Base-by-base conservation (phyloP, 2,888 invertebrate genomes). In the Oxycera nigricornis region DNA sequence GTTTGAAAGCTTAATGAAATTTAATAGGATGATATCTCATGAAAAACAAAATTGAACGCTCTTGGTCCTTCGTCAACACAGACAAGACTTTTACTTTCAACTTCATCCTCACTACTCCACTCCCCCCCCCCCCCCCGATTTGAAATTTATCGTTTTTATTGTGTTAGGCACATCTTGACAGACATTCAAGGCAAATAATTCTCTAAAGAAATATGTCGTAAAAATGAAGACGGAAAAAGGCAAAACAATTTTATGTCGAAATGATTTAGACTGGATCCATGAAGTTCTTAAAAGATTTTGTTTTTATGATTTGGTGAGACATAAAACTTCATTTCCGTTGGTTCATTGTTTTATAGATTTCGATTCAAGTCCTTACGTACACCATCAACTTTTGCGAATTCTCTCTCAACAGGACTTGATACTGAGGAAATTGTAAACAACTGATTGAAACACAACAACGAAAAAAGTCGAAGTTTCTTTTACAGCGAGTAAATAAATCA, bases 1-100 rank as follows among this genome's bases (percentile, higher is more conserved):
- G 20, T 35, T 35, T 62, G 9, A 62, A 62, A 62, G 62, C 31
- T 62, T 62, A 35, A 62, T 62, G 62, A 62, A 62, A 62, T 62
- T 35, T 62, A 35, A 62, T 35, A 31, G 62, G 31, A 35, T 62
- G 35, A 35, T 62, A 35, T 35, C 62, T 31, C 52, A 22, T 55
- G 17, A 55, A 55, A 24, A 20, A 24, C 17, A 55, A 24, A 55
- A 55, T 55, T 55, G 6, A 46, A 46, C n/a, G n/a, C n/a, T 46
- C 14, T 46, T 46, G 6, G 3, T 46, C 46, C 46, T 46, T n/a
- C n/a, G 46, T 3, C 46, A 11, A n/a, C 14, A 11, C 46, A 2
- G 14, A 3, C 17, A 3, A 46, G 46, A n/a, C 46, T n/a, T n/a
- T n/a, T n/a, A n/a, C n/a, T n/a, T n/a, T n/a, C n/a, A n/a, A n/a